Evolutionary conservation across 2,113 vertebrate species (phyloP).

Genomic region (Anoura caudifer): DNA sequence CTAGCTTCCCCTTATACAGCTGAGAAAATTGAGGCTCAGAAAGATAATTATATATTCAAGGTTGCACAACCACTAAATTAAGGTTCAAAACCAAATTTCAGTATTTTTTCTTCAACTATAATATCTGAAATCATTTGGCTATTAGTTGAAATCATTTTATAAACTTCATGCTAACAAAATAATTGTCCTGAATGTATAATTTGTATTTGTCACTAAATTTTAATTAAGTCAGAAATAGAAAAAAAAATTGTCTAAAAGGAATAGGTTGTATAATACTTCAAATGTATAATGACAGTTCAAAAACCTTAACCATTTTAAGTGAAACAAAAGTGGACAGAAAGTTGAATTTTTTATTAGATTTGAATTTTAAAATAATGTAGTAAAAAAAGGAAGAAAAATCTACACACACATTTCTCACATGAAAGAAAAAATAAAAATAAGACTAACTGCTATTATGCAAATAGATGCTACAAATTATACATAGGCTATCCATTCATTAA

Average conservation of each 20-base stretch:
- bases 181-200: not conserved
- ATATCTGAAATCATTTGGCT: not conserved
- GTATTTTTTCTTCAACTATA: not conserved
- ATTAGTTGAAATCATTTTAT: constrained; percentile 11
- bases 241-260: constrained; percentile 18
- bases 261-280: not conserved
- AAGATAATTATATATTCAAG: not conserved
- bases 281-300: not conserved
- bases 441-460: not conserved
- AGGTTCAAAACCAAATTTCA: not conserved
- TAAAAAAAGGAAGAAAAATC: not conserved
- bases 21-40: no score
- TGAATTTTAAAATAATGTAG: constrained; percentile 10
- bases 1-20: not conserved
- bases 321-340: not conserved
- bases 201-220: not conserved
- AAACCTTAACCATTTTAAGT: not conserved
- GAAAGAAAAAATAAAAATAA: not conserved
- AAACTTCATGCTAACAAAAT: not conserved
- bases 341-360: not conserved
- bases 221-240: constrained; percentile 21
- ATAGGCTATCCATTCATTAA: not conserved
- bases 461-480: not conserved
- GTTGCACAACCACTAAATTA: not conserved
- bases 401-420: not conserved